Conservation (phyloP, 2,797 vertebrate genomes). For the Thalassophryne amazonica region DNA sequence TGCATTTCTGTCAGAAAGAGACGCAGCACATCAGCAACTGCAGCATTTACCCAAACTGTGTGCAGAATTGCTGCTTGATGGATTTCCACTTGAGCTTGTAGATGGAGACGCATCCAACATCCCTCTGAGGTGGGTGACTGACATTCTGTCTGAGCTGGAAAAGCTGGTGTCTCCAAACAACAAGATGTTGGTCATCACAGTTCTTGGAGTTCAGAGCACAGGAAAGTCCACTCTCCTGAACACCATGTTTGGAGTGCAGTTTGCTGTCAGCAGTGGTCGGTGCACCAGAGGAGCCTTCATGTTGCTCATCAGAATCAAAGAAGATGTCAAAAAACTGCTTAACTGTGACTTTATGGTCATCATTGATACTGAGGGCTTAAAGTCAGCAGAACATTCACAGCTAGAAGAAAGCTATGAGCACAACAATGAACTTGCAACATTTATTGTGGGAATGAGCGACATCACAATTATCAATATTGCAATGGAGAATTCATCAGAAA, state of each 20-base stretch:
- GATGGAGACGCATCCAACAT: conserved; percentile 82
- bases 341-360: conserved; percentile 70
- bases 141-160: conserved; percentile 72
- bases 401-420: conserved; percentile 69
- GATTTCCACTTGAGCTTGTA: conserved; percentile 80
- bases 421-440: conserved; percentile 74
- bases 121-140: conserved; percentile 75
- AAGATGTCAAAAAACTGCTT: conserved; percentile 61
- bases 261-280: conserved; percentile 78
- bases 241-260: conserved; percentile 82
- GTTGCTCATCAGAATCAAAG: conserved; percentile 66
- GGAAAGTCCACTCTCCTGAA: conserved; percentile 77
- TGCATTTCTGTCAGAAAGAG: conserved; percentile 39
- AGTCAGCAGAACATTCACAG: conserved; percentile 66
- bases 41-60: conserved; percentile 71
- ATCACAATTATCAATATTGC: conserved; percentile 72
- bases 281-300: conserved; percentile 77
- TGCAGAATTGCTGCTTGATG: conserved; percentile 72
- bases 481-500: conserved; percentile 73
- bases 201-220: conserved; percentile 75
- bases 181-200: conserved; percentile 74
- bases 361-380: conserved; percentile 76
- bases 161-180: conserved; percentile 56
- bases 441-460: conserved; percentile 73
- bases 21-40: conserved; percentile 50